Evolutionary conservation across 2,888 invertebrate genomes (phyloP).

Genomic region (Leptopterna dolabrata): DNA sequence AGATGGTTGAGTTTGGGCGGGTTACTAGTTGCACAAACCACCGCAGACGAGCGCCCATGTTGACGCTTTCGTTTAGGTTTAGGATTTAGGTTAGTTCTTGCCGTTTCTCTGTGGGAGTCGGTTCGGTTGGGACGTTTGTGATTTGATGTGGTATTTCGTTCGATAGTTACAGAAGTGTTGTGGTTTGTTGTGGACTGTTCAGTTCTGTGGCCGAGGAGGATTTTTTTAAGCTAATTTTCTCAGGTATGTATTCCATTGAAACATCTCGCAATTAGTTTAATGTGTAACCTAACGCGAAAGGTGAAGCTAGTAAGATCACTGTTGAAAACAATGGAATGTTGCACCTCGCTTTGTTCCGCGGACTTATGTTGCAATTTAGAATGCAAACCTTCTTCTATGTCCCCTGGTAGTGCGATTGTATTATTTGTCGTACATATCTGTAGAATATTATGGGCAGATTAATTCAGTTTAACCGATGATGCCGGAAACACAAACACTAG

Average conservation of each 20-base stretch:
- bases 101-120: not conserved
- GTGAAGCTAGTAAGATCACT: not conserved
- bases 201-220: not conserved
- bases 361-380: too few species aligned
- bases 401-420: too few species aligned
- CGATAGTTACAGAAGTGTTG: not conserved
- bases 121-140: not conserved
- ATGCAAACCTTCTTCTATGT: too few species aligned
- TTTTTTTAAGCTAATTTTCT: not conserved
- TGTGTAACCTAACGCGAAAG: not conserved
- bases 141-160: not conserved
- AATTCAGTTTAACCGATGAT: too few species aligned
- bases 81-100: slow-evolving; percentile 3
- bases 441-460: too few species aligned
- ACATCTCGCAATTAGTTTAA: not conserved
- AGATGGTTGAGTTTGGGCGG: too few species aligned
- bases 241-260: not conserved
- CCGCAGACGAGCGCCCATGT: too few species aligned
- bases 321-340: not conserved
- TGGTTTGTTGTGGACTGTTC: slow-evolving; percentile 2
- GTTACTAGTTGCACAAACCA: too few species aligned
- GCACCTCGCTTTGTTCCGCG: not conserved
- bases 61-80: not conserved
- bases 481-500: too few species aligned
- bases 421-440: too few species aligned